These are phyloP conservation scores for Scaeva pyrastri DNA, from an alignment of 2,888 invertebrate species.

Conservation along the genomic window DNA sequence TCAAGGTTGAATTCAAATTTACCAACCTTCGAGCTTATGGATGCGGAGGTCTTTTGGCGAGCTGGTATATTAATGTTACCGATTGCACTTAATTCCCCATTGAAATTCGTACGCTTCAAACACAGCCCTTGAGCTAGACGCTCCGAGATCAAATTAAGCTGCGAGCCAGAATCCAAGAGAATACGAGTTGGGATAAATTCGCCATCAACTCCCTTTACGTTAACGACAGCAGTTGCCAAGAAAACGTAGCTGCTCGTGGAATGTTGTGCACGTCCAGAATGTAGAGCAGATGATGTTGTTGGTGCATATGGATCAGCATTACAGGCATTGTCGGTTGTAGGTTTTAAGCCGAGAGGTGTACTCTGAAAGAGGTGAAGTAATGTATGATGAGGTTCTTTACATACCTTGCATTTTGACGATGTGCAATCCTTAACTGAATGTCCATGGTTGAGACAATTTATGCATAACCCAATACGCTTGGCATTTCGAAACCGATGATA, in stretches of 20 bases:
- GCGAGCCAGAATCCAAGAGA: conserved; percentile 52
- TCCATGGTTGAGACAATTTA: conserved; percentile 31
- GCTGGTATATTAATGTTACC: conserved; percentile 27
- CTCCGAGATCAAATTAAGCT: conserved; percentile 48
- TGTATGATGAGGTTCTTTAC: conserved; percentile 38
- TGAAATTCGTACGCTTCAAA: conserved; percentile 31
- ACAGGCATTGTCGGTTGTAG: background rate
- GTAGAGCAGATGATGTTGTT: conserved; percentile 18
- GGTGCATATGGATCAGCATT: background rate
- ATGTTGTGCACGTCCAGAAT: background rate
- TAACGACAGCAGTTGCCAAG: conserved; percentile 33
- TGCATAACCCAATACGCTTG: conserved; percentile 41
- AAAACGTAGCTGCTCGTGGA: conserved; percentile 8
- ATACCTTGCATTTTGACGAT: conserved; percentile 30
- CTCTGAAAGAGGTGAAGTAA: conserved; percentile 40
- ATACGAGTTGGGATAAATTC: conserved; percentile 39
- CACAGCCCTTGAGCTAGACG: conserved; percentile 40
- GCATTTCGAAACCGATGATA: conserved; percentile 34
- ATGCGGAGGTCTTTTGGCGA: conserved; percentile 35
- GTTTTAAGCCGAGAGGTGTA: background rate
- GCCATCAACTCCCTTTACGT: conserved; percentile 22
- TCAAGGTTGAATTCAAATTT: conserved; percentile 37
- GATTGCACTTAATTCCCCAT: conserved; percentile 40
- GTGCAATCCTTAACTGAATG: conserved; percentile 25
- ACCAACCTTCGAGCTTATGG: conserved; percentile 25